Evolutionary conservation across 2,113 vertebrate genomes (phyloP), one percentile per base, ranked within the genome.

Genomic region (Paramisgurnus dabryanus): DNA sequence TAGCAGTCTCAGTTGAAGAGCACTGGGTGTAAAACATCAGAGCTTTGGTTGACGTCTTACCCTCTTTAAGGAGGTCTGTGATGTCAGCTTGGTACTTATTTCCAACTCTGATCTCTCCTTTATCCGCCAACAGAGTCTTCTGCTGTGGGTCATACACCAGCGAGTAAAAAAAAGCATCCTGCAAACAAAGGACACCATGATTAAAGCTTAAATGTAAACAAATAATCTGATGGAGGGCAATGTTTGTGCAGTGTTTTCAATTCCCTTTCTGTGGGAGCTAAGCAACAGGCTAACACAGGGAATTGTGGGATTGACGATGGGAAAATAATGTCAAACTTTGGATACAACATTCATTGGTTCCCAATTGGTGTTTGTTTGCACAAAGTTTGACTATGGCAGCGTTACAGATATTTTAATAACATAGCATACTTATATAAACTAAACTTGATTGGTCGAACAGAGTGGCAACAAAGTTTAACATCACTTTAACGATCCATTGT

Each of bases 91-190:
- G 97, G 89, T 96, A 99, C 87, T 97, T 96, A 92, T 95, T 98
- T 45, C 97, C 97, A 0, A 99, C 96, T 15, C 97, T 95, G 86
- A 99, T 99, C 91, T 99, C 97, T 40, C 97, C 97, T 86, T 98
- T 98, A 84, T 99, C 97, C n/a, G 97, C 97, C 4, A 99, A 90
- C 60, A 99, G 92, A 6, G 97, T 98, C 89, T 98, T 99, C 86
- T 98, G 97, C 85, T 99, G 97, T 76, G 97, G 97, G 92, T 99
- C 97, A 15, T 98, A 99, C 55, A 99, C 97, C 83, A 99, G 91
- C 5, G 97, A 99, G 91, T 99, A 99, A 93, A 98, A 99, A 93
- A 99, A 99, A 80, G 96, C 95, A 89, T 99, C 97, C 97, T 99
- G 91, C 90, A 89, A 50, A 68, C 78, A 88, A 89, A 72, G 78